These are phyloP conservation scores for Zaprionus camerounensis DNA, from an alignment of 1,140 invertebrate genomes.

Conservation along the genomic window DNA sequence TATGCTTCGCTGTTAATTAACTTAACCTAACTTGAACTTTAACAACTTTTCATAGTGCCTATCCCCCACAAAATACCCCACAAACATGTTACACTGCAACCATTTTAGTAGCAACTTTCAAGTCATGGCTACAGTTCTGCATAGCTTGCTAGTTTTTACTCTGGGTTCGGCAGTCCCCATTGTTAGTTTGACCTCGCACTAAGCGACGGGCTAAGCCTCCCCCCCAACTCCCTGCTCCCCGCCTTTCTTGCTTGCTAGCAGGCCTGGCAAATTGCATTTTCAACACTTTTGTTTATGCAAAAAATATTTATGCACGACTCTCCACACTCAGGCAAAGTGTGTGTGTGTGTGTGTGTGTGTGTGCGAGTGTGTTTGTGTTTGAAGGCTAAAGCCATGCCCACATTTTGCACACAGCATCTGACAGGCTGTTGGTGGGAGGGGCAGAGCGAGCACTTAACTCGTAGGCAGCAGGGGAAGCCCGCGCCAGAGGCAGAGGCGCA, in stretches of 20 bases:
- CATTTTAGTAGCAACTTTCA: not conserved
- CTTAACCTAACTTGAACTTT: not conserved
- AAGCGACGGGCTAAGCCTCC: conserved; percentile 36
- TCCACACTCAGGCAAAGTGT: conserved; percentile 13
- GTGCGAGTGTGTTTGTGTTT: conserved; percentile 25
- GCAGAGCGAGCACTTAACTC: conserved; percentile 26
- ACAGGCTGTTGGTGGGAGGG: not conserved
- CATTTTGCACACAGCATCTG: conserved; percentile 19
- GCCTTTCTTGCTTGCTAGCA: conserved; percentile 5
- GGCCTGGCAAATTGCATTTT: conserved; percentile 72
- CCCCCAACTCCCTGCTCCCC: not conserved
- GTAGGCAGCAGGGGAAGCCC: conserved; percentile 6
- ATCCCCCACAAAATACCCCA: not conserved
- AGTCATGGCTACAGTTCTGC: not conserved
- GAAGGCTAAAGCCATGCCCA: conserved; percentile 58
- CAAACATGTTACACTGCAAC: not conserved
- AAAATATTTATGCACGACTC: conserved; percentile 60
- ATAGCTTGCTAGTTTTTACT: conserved; percentile 5
- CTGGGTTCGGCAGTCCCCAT: conserved; percentile 9
- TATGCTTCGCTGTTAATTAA: too few species aligned
- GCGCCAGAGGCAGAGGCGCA: not conserved
- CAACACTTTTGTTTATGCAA: conserved; percentile 81
- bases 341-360: conserved; percentile 21
- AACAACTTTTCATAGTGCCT: not conserved
- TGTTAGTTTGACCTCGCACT: conserved; percentile 72